Evolutionary conservation across 2,888 invertebrate species (phyloP), one percentile per base, ranked within the genome.

Genomic region (Chaetogeoica ovagalla): DNA sequence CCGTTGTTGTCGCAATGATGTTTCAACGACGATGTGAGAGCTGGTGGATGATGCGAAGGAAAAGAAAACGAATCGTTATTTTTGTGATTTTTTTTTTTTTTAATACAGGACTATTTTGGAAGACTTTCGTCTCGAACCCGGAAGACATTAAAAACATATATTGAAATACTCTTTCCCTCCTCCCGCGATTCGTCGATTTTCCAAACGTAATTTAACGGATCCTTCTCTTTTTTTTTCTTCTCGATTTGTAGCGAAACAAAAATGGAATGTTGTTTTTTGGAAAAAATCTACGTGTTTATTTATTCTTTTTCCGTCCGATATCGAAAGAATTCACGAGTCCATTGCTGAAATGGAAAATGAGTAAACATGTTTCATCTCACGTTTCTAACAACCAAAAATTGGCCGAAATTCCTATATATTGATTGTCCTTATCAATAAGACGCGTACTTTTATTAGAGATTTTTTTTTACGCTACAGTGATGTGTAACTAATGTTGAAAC

Each of bases 61-160:
- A n/a, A n/a, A 65, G 62, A 74, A 65, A 57, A 19, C 59, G 23
- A 65, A 57, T 75, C 66, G 43, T 74, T 75, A 75, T 75, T 66
- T 66, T 21, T 75, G 57, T 57, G 21, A 19, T 75, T 57, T 75
- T 75, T 57, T 57, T 75, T 75, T 57, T 30, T 30, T 30, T 30
- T 30, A 75, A 43, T n/a, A 19, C 13, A 52, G 73, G 48, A 30
- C 48, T n/a, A 30, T 30, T 4, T 1, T 15, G 48, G 15, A n/a
- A 15, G 57, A 66, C 23, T 75, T 43, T 39, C 55, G 43, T 66
- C 66, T 43, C 9, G 30, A 30, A 1, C 60, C 72, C 48, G 7
- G 23, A n/a, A 71, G 43, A n/a, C 37, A 39, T 63, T 52, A 52
- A 73, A 65, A 73, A 62, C n/a, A 48, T 57, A 39, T 37, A 71